Conservation (phyloP, 2,888 invertebrate genomes). For the Pteria penguin region DNA sequence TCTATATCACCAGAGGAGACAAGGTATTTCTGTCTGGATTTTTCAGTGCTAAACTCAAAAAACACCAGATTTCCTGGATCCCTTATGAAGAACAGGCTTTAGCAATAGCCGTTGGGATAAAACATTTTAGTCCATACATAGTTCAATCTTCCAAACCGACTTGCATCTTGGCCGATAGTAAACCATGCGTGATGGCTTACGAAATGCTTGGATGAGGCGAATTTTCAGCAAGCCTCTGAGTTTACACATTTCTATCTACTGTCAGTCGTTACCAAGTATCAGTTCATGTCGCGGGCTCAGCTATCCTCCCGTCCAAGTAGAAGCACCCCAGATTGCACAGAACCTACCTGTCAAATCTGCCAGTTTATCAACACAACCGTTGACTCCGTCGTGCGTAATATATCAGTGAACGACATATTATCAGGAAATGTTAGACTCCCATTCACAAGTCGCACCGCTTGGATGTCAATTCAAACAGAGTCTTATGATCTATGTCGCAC, state of each 20-base stretch:
- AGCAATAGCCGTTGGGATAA: background rate
- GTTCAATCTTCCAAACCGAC: constrained; percentile 5
- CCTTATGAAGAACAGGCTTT: constrained; percentile 11
- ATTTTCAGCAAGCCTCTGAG: constrained; percentile 40
- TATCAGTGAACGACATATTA: background rate
- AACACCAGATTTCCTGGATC: background rate
- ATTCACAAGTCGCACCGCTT: background rate
- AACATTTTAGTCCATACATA: constrained; percentile 23
- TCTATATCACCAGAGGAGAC: background rate
- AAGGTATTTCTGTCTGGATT: too few relatives aligned
- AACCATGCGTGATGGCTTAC: background rate
- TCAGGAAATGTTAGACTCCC: background rate
- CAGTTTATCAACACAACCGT: background rate
- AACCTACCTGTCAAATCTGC: background rate
- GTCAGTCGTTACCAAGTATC: constrained; percentile 6
- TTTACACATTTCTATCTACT: constrained; percentile 39
- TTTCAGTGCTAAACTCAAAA: too few relatives aligned
- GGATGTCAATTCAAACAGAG: too few relatives aligned
- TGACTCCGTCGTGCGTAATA: background rate
- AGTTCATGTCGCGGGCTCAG: background rate
- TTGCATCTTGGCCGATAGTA: background rate
- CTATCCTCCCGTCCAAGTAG: background rate
- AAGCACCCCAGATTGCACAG: background rate
- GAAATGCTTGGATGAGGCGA: constrained; percentile 15
- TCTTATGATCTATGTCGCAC: too few relatives aligned